Evolutionary conservation across 1,140 invertebrate genomes (phyloP).

Genomic region (Drosophila bocqueti): DNA sequence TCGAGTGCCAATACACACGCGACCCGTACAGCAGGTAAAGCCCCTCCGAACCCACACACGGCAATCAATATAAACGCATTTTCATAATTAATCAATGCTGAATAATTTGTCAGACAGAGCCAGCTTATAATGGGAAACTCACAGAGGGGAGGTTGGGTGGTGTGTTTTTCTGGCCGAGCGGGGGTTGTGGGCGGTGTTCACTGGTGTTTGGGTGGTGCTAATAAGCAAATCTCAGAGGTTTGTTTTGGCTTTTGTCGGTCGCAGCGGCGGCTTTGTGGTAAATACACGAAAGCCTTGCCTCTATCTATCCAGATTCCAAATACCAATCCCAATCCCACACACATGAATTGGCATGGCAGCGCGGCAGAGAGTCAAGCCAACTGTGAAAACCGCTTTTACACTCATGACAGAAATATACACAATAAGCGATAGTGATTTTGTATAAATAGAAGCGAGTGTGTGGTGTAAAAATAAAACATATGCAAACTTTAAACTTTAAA

Average conservation of each 20-base stretch:
- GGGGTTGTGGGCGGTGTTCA: conserved; percentile 3
- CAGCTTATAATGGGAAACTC: conserved; percentile 36
- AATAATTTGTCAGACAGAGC: conserved; percentile 70
- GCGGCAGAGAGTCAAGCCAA: conserved; percentile 23
- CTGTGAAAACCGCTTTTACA: conserved; percentile 53
- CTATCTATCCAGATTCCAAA: conserved; percentile 45
- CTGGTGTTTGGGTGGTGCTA: conserved; percentile 43
- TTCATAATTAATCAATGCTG: conserved; percentile 83
- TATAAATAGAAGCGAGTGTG: conserved; percentile 15
- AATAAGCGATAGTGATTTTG: conserved; percentile 23
- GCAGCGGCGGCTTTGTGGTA: conserved; percentile 66
- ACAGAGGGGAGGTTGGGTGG: not conserved
- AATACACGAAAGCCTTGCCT: conserved; percentile 54
- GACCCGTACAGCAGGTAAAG: conserved; percentile 1
- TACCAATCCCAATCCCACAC: conserved; percentile 33
- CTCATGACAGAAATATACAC: conserved; percentile 11
- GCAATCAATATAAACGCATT: conserved; percentile 82
- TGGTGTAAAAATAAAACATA: conserved; percentile 6
- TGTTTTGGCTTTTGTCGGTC: conserved; percentile 79
- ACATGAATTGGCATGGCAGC: conserved; percentile 24
- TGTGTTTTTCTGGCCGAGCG: not conserved
- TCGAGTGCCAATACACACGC: conserved; percentile 12
- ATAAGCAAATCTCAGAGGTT: conserved; percentile 74
- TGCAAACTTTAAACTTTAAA: conserved; percentile 1
- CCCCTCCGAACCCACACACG: conserved; percentile 19